Evolutionary conservation across 2,888 invertebrate genomes (phyloP), one percentile per base, ranked within the genome.

Genomic region (Ectemnius lituratus): DNA sequence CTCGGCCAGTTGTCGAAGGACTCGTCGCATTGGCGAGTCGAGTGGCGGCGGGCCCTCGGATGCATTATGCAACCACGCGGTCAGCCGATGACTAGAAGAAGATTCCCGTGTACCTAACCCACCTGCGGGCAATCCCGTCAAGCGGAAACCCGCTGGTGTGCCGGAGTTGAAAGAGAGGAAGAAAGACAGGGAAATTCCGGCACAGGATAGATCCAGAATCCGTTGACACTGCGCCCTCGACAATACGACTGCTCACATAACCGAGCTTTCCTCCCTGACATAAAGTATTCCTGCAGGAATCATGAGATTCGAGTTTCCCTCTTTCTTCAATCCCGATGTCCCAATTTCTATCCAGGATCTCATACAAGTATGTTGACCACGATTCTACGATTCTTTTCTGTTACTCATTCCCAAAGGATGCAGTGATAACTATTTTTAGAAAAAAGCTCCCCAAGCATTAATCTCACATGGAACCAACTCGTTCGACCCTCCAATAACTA

Each of bases 1-100:
- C 76, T 77, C 66, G 62, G 68, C 65, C 68, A 66, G 76, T 71
- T 75, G 77, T 75, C 75, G 77, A 70, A 74, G 70, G 70, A 67
- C 58, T 47, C 52, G 69, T 71, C 68, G 76, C 68, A 58, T 71
- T 76, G 72, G 67, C 52, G 49, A 77, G 76, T 76, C 72, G 72
- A 77, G 77, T 67, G 70, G 62, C 57, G 8, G 62, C 16, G 72
- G 52, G 14, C 52, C 16, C 68, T 68, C 70, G 73, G 37, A 76
- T 78, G 78, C 76, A 76, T 78, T 76, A 78, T 78, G 76, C 76
- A 78, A 70, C 60, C 67, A 67, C 57, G 56, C 58, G 58, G 37
- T 70, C 56, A 57, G 61, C 63, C 68, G 47, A 64, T 18, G 69
- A 49, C 63, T 37, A 8, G 70, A 66, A 56, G 46, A 62, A 58